Conservation (phyloP, 2,797 vertebrate genomes). For the Mormyrops attenuatus region DNA sequence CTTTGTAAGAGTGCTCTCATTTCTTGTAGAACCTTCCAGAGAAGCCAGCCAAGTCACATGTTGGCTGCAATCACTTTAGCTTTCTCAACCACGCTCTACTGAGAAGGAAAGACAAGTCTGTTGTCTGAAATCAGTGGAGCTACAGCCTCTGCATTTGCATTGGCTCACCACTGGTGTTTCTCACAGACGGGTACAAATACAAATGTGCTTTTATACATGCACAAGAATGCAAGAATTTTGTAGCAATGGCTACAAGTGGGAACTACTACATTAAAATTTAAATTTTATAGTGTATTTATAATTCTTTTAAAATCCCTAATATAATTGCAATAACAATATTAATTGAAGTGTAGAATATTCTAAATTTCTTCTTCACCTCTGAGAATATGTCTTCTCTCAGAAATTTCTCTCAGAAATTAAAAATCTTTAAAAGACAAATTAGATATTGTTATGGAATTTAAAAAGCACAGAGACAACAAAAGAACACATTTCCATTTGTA, state of each 20-base stretch:
- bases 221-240: background rate
- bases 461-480: background rate
- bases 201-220: background rate
- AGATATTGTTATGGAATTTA: background rate
- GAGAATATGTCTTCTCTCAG: background rate
- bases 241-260: background rate
- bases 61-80: background rate
- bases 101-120: slow-evolving; percentile 20
- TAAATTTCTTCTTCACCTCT: background rate
- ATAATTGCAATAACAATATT: background rate
- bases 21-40: slow-evolving; percentile 42
- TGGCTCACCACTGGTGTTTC: slow-evolving; percentile 2
- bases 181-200: background rate
- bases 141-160: slow-evolving; percentile 11
- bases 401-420: background rate
- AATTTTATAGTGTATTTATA: background rate
- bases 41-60: slow-evolving; percentile 31
- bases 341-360: background rate
- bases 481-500: background rate
- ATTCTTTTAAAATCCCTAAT: background rate
- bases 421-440: background rate
- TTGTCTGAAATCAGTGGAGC: background rate
- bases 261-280: background rate
- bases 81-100: background rate
- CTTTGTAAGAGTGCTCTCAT: slow-evolving; percentile 53